A percentile compares a stretch with the other conserved stretches of the same genome.
phyloP scores from a whole-genome alignment of 1,140 invertebrate genomes.

The Drosophila chauvacae region DNA sequence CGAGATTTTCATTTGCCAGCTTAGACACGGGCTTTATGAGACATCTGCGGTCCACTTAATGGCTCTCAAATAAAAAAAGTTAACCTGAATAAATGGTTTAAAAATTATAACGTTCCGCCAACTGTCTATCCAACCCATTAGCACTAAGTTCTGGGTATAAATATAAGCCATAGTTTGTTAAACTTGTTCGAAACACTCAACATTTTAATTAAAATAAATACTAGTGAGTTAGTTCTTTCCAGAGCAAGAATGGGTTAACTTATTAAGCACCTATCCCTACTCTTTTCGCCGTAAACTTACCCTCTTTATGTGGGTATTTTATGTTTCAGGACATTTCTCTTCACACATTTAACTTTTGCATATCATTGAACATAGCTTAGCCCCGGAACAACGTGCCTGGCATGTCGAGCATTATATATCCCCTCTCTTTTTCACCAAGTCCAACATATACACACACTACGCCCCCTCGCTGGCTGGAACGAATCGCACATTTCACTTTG shows the following conservation, averaged over 20 bases:
- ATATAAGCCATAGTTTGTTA: not conserved
- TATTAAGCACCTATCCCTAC: not conserved
- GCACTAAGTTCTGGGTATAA: not conserved
- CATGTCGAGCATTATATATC: conserved; percentile 11
- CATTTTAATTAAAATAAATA: not conserved
- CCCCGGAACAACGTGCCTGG: conserved; percentile 40
- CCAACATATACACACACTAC: not conserved
- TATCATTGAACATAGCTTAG: conserved; percentile 49
- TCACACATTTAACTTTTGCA: conserved; percentile 39
- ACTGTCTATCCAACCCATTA: not conserved
- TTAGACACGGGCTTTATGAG: conserved; percentile 39
- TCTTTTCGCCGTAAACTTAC: conserved; percentile 18
- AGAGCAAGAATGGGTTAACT: not conserved
- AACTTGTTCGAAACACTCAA: not conserved
- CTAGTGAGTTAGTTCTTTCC: not conserved
- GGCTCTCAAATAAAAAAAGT: conserved; percentile 26
- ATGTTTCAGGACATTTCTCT: conserved; percentile 12
- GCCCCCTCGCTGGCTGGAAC: conserved; percentile 1
- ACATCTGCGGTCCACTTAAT: conserved; percentile 60
- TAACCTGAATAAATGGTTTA: conserved; percentile 22
- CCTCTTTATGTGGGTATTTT: conserved; percentile 4
- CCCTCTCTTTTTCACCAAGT: not conserved
- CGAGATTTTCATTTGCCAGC: conserved; percentile 36
- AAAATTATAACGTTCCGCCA: conserved; percentile 8
- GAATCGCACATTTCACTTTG: conserved; percentile 56